phyloP scores from a whole-genome alignment of 2,113 vertebrate genomes.

The Dasyurus viverrinus region DNA sequence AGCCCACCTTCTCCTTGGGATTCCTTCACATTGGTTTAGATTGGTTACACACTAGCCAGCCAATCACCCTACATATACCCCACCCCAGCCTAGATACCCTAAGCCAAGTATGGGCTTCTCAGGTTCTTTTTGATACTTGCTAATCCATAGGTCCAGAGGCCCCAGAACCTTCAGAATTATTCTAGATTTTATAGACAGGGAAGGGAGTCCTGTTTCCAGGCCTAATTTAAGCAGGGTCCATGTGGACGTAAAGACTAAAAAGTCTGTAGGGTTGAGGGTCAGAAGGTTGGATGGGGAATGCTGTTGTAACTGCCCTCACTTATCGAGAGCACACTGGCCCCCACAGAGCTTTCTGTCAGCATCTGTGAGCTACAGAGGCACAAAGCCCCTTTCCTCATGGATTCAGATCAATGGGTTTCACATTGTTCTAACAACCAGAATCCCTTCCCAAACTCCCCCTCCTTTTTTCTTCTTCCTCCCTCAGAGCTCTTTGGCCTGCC shows the following conservation, averaged over 20 bases:
- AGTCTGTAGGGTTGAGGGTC: not conserved
- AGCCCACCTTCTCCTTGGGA: not conserved
- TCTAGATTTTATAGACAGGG: not conserved
- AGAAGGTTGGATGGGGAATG: not conserved
- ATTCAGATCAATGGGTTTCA: constrained; percentile 35
- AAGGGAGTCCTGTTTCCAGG: not conserved
- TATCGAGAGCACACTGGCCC: not conserved
- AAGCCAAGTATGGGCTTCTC: not conserved
- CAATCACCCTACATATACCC: not conserved
- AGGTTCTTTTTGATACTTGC: constrained; percentile 19
- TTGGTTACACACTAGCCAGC: not conserved
- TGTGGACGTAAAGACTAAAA: not conserved
- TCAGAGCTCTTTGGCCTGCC: not conserved
- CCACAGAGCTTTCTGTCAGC: constrained; percentile 22
- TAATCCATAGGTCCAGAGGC: constrained; percentile 7
- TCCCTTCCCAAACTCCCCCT: constrained; percentile 41
- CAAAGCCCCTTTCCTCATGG: constrained; percentile 61
- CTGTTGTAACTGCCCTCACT: not conserved
- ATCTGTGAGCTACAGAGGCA: constrained; percentile 55
- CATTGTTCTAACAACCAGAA: constrained; percentile 47
- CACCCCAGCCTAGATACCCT: not conserved
- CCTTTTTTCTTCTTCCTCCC: constrained; percentile 41
- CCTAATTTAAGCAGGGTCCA: not conserved
- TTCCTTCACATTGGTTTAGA: not conserved
- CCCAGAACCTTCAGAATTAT: not conserved